Conservation (phyloP, 2,113 vertebrate species). For the Vulpes vulpes region DNA sequence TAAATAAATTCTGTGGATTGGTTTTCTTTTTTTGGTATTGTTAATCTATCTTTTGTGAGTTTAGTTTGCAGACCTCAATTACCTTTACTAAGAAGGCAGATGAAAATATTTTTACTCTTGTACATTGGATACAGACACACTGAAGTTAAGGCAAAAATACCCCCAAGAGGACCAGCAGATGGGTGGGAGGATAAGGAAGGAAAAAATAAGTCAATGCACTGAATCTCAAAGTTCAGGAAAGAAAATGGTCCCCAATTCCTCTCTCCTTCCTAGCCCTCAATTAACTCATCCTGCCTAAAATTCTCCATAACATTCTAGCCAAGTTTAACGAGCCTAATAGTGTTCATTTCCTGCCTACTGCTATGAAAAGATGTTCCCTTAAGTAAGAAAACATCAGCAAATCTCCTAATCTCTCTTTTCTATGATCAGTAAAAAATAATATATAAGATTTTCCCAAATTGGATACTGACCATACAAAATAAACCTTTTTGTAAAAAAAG, state of each 20-base stretch:
- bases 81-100: neutral
- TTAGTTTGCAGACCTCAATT: neutral
- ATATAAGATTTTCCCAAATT: conserved; percentile 12
- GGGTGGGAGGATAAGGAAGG: neutral
- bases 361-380: conserved; percentile 38
- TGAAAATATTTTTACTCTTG: neutral
- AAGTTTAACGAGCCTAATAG: conserved; percentile 32
- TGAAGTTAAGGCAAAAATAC: conserved; percentile 8
- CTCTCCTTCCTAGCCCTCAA: neutral
- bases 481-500: neutral
- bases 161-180: neutral
- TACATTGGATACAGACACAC: neutral
- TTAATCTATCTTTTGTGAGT: neutral
- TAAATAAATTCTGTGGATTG: neutral
- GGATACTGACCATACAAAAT: conserved; percentile 17
- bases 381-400: conserved; percentile 27
- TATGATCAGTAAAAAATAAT: conserved; percentile 48
- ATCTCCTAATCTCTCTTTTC: conserved; percentile 3
- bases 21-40: neutral
- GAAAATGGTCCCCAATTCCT: conserved; percentile 15
- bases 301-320: neutral
- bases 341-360: conserved; percentile 54
- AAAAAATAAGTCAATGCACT: neutral
- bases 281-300: conserved; percentile 32
- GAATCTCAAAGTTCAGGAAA: neutral